Conservation (phyloP, 1,140 invertebrate genomes). For the Brachionus angularis region DNA sequence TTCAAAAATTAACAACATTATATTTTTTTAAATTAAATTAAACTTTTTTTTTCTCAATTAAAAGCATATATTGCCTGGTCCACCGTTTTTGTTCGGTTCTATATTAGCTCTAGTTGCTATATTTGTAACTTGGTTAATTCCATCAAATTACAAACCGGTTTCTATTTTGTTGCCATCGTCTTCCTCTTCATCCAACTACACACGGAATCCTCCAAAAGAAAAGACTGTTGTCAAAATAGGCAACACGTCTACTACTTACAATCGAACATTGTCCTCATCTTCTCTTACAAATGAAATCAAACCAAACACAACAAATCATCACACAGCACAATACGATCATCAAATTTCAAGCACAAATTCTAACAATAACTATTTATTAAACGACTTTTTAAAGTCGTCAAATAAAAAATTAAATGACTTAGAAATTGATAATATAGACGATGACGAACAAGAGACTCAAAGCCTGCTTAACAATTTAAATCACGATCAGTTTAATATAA, state of each 20-base stretch:
- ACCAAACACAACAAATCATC: too few relatives aligned
- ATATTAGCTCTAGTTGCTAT: slow-evolving; percentile 90
- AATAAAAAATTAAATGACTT: too few relatives aligned
- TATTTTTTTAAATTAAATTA: too few relatives aligned
- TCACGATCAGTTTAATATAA: too few relatives aligned
- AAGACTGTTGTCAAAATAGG: slow-evolving; percentile 8
- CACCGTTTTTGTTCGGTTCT: slow-evolving; percentile 97
- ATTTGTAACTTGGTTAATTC: slow-evolving; percentile 83
- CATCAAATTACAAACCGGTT: slow-evolving; percentile 60
- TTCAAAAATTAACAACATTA: neutral
- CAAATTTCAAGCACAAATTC: too few relatives aligned
- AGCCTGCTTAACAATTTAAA: too few relatives aligned
- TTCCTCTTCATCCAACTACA: neutral
- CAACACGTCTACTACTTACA: neutral
- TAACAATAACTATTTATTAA: too few relatives aligned
- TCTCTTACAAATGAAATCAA: too few relatives aligned
- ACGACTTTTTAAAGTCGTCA: too few relatives aligned
- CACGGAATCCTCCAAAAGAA: slow-evolving; percentile 10
- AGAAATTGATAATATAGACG: too few relatives aligned
- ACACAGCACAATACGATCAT: too few relatives aligned
- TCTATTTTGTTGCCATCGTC: slow-evolving; percentile 5
- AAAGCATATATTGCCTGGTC: slow-evolving; percentile 84
- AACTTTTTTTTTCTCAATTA: slow-evolving; percentile 48
- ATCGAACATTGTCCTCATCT: neutral
- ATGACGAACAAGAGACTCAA: too few relatives aligned